These are phyloP conservation scores for Balaeniceps rex DNA, from an alignment of 2,113 vertebrate species.

Conservation along the genomic window DNA sequence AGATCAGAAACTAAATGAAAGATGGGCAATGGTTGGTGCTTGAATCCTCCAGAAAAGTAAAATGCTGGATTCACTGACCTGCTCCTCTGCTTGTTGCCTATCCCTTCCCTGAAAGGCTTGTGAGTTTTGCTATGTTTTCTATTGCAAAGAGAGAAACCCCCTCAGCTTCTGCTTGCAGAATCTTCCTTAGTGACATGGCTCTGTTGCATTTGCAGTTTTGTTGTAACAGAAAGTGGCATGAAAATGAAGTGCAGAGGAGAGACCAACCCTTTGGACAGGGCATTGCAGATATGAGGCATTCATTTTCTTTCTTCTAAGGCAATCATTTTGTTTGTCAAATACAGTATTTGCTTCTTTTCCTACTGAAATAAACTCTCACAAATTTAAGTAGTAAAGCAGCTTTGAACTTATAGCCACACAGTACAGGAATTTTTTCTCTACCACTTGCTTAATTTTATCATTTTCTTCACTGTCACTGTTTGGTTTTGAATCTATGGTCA, in stretches of 20 bases:
- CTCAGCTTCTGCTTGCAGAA: not conserved
- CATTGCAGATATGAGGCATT: not conserved
- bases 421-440: not conserved
- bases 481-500: constrained; percentile 27
- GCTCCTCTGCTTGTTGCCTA: not conserved
- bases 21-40: not conserved
- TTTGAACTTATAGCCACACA: not conserved
- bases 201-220: not conserved
- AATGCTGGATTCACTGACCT: not conserved
- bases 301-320: not conserved
- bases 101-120: not conserved
- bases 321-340: not conserved
- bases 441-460: constrained; percentile 26
- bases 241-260: not conserved
- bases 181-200: not conserved
- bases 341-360: not conserved
- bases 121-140: not conserved
- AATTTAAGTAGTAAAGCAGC: not conserved
- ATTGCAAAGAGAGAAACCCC: not conserved
- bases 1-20: not conserved
- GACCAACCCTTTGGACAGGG: not conserved
- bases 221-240: not conserved
- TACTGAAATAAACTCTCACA: not conserved
- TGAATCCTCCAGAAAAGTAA: not conserved
- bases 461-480: constrained; percentile 29